Evolutionary conservation across 1,140 invertebrate genomes (phyloP), one percentile per base, ranked within the genome.

Genomic region (Habropoda laboriosa): DNA sequence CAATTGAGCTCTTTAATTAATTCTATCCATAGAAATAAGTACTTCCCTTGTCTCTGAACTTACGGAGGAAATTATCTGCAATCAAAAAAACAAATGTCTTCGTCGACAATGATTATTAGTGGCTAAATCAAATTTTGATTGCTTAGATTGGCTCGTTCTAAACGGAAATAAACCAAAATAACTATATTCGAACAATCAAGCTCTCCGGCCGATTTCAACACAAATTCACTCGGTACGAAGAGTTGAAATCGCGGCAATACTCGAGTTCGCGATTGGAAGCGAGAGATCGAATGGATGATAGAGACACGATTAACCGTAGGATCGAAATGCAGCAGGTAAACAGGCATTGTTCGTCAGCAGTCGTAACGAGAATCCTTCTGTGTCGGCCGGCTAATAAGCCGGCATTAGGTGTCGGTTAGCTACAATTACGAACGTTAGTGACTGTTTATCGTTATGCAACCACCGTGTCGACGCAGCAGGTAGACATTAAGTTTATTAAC

Each of bases 401-500:
- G 35, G 76, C 58, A 71, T 79, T 79, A 79, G 77, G 60, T 38
- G 70, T 79, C 70, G 77, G 57, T 79, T 79, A 79, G 38, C 58
- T 79, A 73, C 57, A 79, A 79, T 79, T 79, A 72, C 70, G 57
- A 58, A 58, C 61, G 73, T 51, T 75, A 47, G 55, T 68, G 63
- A 61, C 79, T 67, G 61, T 76, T 80, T 80, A 80, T 76, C 73
- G 72, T 80, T 80, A 80, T 77, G 79, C 63, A 80, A 76, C 72
- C 61, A 49, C 55, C 53, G 35, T 67, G 78, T 60, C 45, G 73
- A 61, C 45, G 42, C 63, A 58, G 73, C 55, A 61, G 63, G 57
- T 79, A 72, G 47, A 42, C 73, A 68, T 80, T 76, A 77, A 80
- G 51, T 47, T 75, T 61, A 76, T 74, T 80, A 76, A 80, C 79